Conservation (phyloP, 2,113 vertebrate species). For the Ia io region DNA sequence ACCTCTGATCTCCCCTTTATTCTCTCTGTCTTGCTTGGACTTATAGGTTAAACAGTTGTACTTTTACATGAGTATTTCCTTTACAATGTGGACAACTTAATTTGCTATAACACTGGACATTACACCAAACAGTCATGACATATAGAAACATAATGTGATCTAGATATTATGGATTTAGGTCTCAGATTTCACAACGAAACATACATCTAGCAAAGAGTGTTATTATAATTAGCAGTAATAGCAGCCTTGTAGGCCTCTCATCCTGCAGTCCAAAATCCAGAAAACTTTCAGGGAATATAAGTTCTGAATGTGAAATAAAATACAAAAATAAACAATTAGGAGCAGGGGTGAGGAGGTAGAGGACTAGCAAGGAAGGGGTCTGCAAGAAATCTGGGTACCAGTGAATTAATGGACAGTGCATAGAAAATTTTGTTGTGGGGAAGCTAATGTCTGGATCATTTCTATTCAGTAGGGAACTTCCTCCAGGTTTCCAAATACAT, state of each 20-base stretch:
- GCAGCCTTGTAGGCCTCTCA: background rate
- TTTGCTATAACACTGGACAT: background rate
- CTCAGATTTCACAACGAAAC: background rate
- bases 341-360: accelerated
- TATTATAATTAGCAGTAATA: background rate
- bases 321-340: background rate
- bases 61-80: background rate
- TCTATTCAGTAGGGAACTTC: slow-evolving; percentile 69
- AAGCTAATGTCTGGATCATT: slow-evolving; percentile 55
- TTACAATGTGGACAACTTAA: background rate
- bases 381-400: background rate
- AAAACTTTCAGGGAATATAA: background rate
- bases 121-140: background rate
- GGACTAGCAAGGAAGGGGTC: background rate
- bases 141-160: background rate
- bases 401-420: slow-evolving; percentile 28
- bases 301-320: background rate
- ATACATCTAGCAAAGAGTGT: background rate
- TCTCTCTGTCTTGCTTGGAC: background rate
- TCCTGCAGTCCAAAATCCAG: background rate
- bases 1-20: background rate
- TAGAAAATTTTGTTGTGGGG: background rate
- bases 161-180: background rate
- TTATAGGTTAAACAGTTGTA: slow-evolving; percentile 42
- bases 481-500: slow-evolving; percentile 77